Percentiles rank a stretch among this genome's conserved stretches.
phyloP scores from a whole-genome alignment of 2,113 vertebrate genomes.

The Rhombomys opimus region DNA sequence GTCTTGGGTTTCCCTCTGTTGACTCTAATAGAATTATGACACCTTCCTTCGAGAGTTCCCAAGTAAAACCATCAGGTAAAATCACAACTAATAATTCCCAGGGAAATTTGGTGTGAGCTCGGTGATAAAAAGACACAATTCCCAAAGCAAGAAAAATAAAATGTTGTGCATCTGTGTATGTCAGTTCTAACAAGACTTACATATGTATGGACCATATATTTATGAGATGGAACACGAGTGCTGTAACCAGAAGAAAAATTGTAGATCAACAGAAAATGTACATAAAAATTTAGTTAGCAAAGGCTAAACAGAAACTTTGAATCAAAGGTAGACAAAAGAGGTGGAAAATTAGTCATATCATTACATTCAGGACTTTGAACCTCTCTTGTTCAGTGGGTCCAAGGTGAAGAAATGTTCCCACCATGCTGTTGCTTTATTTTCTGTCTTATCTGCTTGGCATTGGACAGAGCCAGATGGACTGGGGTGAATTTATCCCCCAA shows the following conservation, averaged over 20 bases:
- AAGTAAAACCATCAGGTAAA: neutral
- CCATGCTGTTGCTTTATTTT: constrained; percentile 4
- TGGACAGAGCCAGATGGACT: neutral
- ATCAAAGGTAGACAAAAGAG: neutral
- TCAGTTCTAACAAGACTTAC: neutral
- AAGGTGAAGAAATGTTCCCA: neutral
- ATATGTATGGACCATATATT: neutral
- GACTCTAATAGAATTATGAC: neutral
- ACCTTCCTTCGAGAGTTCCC: neutral
- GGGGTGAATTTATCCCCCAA: neutral
- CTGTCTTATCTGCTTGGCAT: neutral
- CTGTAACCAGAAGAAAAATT: neutral
- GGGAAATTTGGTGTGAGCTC: neutral
- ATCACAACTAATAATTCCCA: neutral
- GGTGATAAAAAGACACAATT: neutral
- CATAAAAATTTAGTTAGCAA: neutral
- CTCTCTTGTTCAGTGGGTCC: neutral
- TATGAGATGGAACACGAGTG: no score
- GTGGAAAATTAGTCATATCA: neutral
- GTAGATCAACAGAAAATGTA: neutral
- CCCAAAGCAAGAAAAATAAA: neutral
- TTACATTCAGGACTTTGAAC: neutral
- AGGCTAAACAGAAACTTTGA: neutral
- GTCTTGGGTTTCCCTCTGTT: neutral
- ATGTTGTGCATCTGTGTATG: neutral